Conservation (phyloP, 2,113 vertebrate species). For the Xenopus borealis region DNA sequence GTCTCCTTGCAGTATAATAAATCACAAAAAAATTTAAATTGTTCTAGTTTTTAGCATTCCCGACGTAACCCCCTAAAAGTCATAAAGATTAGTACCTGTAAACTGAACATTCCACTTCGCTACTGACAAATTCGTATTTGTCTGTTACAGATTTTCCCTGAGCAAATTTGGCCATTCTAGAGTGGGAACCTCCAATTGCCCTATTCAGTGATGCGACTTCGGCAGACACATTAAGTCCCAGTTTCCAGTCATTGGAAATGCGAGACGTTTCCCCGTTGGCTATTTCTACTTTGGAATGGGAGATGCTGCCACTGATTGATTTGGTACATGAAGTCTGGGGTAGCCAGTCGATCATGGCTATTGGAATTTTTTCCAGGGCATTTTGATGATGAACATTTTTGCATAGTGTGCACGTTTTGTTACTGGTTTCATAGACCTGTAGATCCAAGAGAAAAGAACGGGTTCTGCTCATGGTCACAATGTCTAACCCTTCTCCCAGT, state of each 20-base stretch:
- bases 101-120: constrained; percentile 60
- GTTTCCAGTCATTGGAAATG: constrained; percentile 66
- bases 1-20: no score
- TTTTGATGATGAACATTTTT: constrained; percentile 57
- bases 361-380: constrained; percentile 63
- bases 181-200: constrained; percentile 59
- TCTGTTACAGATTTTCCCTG: constrained; percentile 66
- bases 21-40: no score
- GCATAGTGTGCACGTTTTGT: constrained; percentile 59
- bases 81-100: constrained; percentile 65
- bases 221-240: constrained; percentile 35
- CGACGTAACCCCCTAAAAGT: no score
- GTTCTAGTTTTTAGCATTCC: no score
- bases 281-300: constrained; percentile 65
- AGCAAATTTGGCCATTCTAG: constrained; percentile 63
- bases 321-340: constrained; percentile 55
- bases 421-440: constrained; percentile 21
- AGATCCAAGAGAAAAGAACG: constrained; percentile 47
- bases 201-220: rapidly evolving
- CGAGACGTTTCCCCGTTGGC: constrained; percentile 48
- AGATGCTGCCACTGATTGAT: constrained; percentile 53
- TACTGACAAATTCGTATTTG: constrained; percentile 68
- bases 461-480: constrained; percentile 51
- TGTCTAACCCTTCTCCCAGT: constrained; percentile 54
- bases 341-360: constrained; percentile 68